Base-by-base conservation (phyloP, 1,140 invertebrate species). In the Hylyphantes graminicola region DNA sequence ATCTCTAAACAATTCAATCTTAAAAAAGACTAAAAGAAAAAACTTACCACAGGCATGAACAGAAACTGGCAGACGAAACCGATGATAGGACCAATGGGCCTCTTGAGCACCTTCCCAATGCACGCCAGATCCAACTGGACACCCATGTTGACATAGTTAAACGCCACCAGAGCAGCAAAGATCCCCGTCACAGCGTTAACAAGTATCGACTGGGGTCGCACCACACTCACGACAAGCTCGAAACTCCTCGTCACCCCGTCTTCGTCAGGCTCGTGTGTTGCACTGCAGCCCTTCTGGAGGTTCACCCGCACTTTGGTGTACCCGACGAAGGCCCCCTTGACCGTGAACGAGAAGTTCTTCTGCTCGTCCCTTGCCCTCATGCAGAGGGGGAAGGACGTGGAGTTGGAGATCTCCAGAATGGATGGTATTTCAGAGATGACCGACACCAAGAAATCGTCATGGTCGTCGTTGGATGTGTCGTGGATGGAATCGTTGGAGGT, bases 101-200 rank as follows among this genome's bases (percentile, higher is more conserved):
- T 92, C 84, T 91, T 93, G 2, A 97, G 82, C 10, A 94, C 93
- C 6, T 92, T 90, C 86, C 92, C 93, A 12, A 97, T 92, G 10
- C 94, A 92, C 0, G 90, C 88, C 91, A 95, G 93, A 88, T 96
- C 93, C 88, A 97, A 92, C 0, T 96, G 95, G 88, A 96, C 97
- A 0, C 96, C 96, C 91, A 98, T 97, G 90, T 97, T 97, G 64
- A 98, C 94, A 88, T 96, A 97, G 82, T 96, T 93, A 70, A 97
- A 90, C 0, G 94, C 93, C 79, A 97, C 95, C 57, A 98, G 92
- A 68, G 93, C 89, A 13, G 93, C 93, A 9, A 97, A 93, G 77
- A 94, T 94, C 53, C 90, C 92, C 0, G 94, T 93, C 87, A 98
- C 97, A 13, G 95, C 89, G 7, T 90, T 92, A 88, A 65, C 57